Evolutionary conservation across 2,797 vertebrate species (phyloP).

Genomic region (Propithecus perrieri): DNA sequence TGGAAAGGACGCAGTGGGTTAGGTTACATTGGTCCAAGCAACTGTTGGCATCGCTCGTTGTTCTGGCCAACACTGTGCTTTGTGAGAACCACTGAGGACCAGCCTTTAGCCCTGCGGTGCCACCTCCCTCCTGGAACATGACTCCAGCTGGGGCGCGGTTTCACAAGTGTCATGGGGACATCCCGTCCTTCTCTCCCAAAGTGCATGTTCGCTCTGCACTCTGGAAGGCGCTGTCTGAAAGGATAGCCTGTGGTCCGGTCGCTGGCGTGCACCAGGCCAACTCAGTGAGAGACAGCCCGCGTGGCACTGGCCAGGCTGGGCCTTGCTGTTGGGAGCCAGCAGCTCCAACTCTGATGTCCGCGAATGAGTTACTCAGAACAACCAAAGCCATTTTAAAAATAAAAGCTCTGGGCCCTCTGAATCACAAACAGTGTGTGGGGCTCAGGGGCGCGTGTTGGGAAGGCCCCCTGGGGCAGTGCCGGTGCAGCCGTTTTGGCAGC

Average conservation of each 20-base stretch:
- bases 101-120: neutral
- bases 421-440: neutral
- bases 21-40: neutral
- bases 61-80: neutral
- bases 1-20: neutral
- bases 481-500: neutral
- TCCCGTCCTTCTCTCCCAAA: neutral
- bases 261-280: neutral
- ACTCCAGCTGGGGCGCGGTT: neutral
- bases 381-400: neutral
- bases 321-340: neutral
- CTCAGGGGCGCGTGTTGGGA: neutral
- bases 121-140: neutral
- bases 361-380: neutral
- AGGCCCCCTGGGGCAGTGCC: too few species aligned
- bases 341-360: neutral
- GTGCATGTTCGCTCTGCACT: neutral
- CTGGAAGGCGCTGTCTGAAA: neutral
- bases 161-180: neutral
- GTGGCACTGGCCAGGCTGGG: neutral
- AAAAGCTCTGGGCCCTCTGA: neutral
- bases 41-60: fast-evolving
- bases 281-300: neutral
- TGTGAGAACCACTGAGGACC: neutral
- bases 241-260: neutral